A percentile compares a stretch with the other conserved stretches of the same genome.
These are phyloP conservation scores for Cotesia vestalis DNA, from an alignment of 1,140 invertebrate genomes.

Conservation along the genomic window DNA sequence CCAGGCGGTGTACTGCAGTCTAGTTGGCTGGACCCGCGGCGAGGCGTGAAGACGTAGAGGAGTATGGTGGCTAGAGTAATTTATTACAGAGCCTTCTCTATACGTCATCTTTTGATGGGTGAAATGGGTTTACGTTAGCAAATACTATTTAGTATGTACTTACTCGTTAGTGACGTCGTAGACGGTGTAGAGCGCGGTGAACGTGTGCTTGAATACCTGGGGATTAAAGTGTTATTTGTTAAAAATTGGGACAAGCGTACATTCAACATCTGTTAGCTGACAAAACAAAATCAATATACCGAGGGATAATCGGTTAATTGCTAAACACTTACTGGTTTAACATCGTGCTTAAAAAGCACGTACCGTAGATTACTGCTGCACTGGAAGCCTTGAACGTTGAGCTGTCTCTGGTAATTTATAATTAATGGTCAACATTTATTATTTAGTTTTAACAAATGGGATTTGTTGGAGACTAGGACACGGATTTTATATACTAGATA, in stretches of 20 bases:
- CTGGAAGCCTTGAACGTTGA: slow-evolving; percentile 84
- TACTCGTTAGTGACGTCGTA: slow-evolving; percentile 87
- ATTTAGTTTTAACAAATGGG: too few relatives aligned
- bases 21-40: slow-evolving; percentile 73
- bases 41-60: slow-evolving; percentile 76
- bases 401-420: slow-evolving; percentile 72
- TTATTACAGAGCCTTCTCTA: slow-evolving; percentile 5
- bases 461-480: too few relatives aligned
- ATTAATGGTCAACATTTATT: too few relatives aligned
- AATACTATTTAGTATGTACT: slow-evolving; percentile 59
- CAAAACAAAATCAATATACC: slow-evolving; percentile 34
- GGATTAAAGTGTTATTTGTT: slow-evolving; percentile 34
- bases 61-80: slow-evolving; percentile 75
- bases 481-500: too few relatives aligned
- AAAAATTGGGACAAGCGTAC: neutral
- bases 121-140: too few relatives aligned
- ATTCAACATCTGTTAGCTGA: slow-evolving; percentile 5
- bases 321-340: slow-evolving; percentile 77
- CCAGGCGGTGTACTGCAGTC: slow-evolving; percentile 81
- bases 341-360: slow-evolving; percentile 85
- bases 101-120: neutral
- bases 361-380: slow-evolving; percentile 82
- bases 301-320: slow-evolving; percentile 24
- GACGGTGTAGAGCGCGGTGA: slow-evolving; percentile 83
- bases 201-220: slow-evolving; percentile 82